phyloP scores from a whole-genome alignment of 2,888 invertebrate species.

The Macropis europaea region DNA sequence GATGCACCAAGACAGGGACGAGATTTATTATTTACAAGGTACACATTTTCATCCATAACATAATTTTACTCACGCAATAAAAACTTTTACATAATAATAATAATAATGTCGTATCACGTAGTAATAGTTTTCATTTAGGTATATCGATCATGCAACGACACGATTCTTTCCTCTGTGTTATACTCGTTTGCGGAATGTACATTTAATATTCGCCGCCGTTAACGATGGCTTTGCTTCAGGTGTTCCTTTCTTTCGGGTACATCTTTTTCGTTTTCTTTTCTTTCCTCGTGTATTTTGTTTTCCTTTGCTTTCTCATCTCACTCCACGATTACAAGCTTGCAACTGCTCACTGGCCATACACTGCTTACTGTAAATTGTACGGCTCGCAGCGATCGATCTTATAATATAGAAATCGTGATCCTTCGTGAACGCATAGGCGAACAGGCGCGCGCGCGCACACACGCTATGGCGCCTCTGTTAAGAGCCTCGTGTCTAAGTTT shows the following conservation, averaged over 20 bases:
- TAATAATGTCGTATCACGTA: slow-evolving; percentile 65
- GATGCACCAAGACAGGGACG: slow-evolving; percentile 57
- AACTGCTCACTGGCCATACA: slow-evolving; percentile 39
- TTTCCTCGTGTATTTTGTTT: slow-evolving; percentile 3
- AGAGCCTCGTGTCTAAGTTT: background rate
- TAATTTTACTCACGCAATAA: slow-evolving; percentile 71
- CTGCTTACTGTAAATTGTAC: slow-evolving; percentile 41
- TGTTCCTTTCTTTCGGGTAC: slow-evolving; percentile 21
- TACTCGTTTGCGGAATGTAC: slow-evolving; percentile 59
- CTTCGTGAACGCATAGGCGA: slow-evolving; percentile 41
- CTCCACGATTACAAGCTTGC: slow-evolving; percentile 39
- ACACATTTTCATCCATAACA: slow-evolving; percentile 65
- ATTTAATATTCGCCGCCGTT: slow-evolving; percentile 44
- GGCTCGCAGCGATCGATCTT: slow-evolving; percentile 44
- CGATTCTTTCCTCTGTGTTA: slow-evolving; percentile 38
- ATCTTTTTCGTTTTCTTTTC: slow-evolving; percentile 6
- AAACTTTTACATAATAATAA: slow-evolving; percentile 70
- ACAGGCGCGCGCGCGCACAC: slow-evolving; percentile 33
- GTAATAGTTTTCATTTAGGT: slow-evolving; percentile 62
- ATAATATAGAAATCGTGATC: slow-evolving; percentile 50
- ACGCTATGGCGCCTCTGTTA: slow-evolving; percentile 11
- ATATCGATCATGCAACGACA: slow-evolving; percentile 64
- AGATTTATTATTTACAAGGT: slow-evolving; percentile 60
- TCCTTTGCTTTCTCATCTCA: slow-evolving; percentile 18
- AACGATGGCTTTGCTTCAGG: slow-evolving; percentile 31